Conservation (phyloP, 1,140 invertebrate genomes). For the Papilio aristodemus region DNA sequence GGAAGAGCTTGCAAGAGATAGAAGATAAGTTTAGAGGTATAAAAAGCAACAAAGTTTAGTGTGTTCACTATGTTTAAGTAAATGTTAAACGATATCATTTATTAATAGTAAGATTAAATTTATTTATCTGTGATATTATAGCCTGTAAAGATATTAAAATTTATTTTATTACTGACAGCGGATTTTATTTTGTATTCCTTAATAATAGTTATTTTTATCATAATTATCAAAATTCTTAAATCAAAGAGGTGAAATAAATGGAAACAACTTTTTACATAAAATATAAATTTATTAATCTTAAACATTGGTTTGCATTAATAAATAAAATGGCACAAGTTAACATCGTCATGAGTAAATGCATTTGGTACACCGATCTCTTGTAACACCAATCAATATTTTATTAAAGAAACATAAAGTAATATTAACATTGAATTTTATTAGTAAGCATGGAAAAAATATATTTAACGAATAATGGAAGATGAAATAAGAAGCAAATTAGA, state of each 20-base stretch:
- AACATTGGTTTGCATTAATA: not conserved
- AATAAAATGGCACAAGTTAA: conserved; percentile 17
- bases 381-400: not conserved
- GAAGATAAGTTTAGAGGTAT: conserved; percentile 79
- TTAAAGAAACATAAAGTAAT: not conserved
- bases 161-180: conserved; percentile 1
- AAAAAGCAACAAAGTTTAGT: conserved; percentile 53
- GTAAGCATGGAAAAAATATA: no score
- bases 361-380: not conserved
- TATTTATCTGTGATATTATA: conserved; percentile 30
- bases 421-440: not conserved
- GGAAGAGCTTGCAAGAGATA: conserved; percentile 88
- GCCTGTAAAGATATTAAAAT: conserved; percentile 4
- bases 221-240: no score
- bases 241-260: no score
- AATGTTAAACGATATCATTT: conserved; percentile 39
- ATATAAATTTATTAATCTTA: not conserved
- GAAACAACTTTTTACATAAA: conserved; percentile 13
- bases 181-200: not conserved
- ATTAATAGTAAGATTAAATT: conserved; percentile 37
- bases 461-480: not conserved
- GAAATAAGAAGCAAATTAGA: not conserved
- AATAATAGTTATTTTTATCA: not conserved
- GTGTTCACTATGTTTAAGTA: conserved; percentile 44
- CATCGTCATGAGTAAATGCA: not conserved